phyloP scores from a whole-genome alignment of 2,888 invertebrate species.

The Epirrhoe alternata region DNA sequence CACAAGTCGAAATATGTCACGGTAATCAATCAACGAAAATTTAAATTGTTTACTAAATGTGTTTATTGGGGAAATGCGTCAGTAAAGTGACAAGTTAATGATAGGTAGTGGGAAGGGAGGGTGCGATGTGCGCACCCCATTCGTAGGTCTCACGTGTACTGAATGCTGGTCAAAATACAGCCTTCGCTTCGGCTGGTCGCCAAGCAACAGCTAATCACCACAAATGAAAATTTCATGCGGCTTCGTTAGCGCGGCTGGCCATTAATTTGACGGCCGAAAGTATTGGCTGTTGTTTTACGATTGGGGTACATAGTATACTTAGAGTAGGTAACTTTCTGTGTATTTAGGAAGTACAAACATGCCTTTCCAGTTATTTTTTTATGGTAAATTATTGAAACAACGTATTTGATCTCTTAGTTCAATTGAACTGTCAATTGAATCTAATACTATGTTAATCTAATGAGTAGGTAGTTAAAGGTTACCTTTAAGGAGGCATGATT shows the following conservation, averaged over 20 bases:
- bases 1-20: constrained; percentile 12
- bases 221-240: constrained; percentile 77
- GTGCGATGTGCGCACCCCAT: constrained; percentile 52
- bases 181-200: constrained; percentile 71
- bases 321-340: not conserved
- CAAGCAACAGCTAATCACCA: constrained; percentile 78
- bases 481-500: no score
- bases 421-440: no score
- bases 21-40: constrained; percentile 35
- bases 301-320: constrained; percentile 14
- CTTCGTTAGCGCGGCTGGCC: constrained; percentile 47
- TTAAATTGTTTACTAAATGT: constrained; percentile 18
- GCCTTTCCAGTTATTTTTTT: not conserved
- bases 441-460: no score
- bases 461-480: no score
- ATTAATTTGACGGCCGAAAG: constrained; percentile 43
- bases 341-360: not conserved
- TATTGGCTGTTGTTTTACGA: constrained; percentile 27
- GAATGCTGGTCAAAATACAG: constrained; percentile 71
- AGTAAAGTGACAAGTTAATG: constrained; percentile 44
- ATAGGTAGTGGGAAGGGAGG: constrained; percentile 24
- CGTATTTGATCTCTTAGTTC: not conserved
- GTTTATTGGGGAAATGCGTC: constrained; percentile 35
- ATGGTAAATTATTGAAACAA: not conserved
- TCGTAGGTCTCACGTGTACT: constrained; percentile 72